Conservation (phyloP, 2,888 invertebrate genomes). For the Esperia sulphurella region DNA sequence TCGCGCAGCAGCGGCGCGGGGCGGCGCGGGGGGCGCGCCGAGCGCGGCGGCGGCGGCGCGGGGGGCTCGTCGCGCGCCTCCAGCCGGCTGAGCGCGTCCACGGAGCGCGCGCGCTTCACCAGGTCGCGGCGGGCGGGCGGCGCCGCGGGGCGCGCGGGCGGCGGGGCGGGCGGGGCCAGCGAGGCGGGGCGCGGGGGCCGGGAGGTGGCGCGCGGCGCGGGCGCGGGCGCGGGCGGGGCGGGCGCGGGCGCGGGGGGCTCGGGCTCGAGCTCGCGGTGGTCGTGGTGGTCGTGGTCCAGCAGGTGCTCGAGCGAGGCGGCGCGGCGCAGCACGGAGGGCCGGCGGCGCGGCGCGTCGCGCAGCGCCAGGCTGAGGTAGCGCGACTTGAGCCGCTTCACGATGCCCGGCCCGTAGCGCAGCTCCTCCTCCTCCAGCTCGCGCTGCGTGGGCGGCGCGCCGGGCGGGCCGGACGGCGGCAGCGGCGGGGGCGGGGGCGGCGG, state of each 20-base stretch:
- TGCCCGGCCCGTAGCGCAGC: slow-evolving; percentile 93
- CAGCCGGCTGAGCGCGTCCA: slow-evolving; percentile 88
- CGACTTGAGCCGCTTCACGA: slow-evolving; percentile 92
- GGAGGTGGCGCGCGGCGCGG: slow-evolving; percentile 24
- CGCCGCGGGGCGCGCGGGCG: slow-evolving; percentile 54
- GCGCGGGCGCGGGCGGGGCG: slow-evolving; percentile 59
- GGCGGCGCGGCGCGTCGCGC: slow-evolving; percentile 83
- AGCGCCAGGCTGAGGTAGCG: slow-evolving; percentile 92
- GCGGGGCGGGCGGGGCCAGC: slow-evolving; percentile 58
- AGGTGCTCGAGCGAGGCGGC: slow-evolving; percentile 92
- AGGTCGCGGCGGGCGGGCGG: slow-evolving; percentile 71
- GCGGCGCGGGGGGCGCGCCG: slow-evolving; percentile 61
- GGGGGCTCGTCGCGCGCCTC: slow-evolving; percentile 82
- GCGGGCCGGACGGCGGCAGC: slow-evolving; percentile 38
- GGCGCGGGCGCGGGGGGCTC: slow-evolving; percentile 26
- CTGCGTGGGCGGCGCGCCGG: slow-evolving; percentile 44
- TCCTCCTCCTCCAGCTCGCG: slow-evolving; percentile 81
- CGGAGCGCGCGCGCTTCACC: slow-evolving; percentile 91
- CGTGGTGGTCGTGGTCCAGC: slow-evolving; percentile 81
- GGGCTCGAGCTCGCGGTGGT: slow-evolving; percentile 32
- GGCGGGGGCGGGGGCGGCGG: slow-evolving; percentile 31
- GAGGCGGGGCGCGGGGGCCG: slow-evolving; percentile 24
- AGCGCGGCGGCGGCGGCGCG: slow-evolving; percentile 82
- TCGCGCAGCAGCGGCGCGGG: slow-evolving; percentile 83
- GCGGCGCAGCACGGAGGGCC: slow-evolving; percentile 86